These are phyloP conservation scores for Cataglyphis altisquamis DNA, from an alignment of 2,888 invertebrate genomes.

Conservation along the genomic window DNA sequence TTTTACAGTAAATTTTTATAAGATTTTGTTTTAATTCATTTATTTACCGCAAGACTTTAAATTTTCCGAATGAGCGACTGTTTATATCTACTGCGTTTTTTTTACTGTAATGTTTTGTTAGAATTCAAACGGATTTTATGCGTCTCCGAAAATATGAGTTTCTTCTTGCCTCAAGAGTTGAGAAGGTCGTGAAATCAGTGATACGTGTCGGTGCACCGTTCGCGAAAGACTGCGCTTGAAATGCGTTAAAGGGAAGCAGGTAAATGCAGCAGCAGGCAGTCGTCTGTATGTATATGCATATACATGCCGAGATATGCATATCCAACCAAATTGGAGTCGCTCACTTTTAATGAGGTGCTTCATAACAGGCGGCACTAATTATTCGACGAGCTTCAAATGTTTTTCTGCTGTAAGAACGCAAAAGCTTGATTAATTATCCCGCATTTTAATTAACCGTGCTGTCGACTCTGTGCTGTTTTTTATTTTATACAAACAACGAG, in stretches of 20 bases:
- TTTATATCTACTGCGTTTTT: background rate
- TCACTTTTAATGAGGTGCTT: slow-evolving; percentile 80
- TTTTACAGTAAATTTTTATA: background rate
- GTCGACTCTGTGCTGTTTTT: background rate
- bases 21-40: background rate
- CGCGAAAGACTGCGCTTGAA: slow-evolving; percentile 59
- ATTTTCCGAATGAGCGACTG: background rate
- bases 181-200: background rate
- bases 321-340: slow-evolving; percentile 20
- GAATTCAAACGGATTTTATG: background rate
- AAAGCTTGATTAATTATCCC: slow-evolving; percentile 7
- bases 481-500: background rate
- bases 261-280: slow-evolving; percentile 32
- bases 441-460: background rate
- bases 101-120: background rate
- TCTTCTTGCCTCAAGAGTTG: background rate
- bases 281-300: slow-evolving; percentile 37
- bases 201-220: slow-evolving; percentile 34
- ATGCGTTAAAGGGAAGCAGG: slow-evolving; percentile 58
- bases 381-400: slow-evolving; percentile 63
- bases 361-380: slow-evolving; percentile 78
- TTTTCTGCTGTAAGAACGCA: background rate
- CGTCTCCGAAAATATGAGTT: background rate
- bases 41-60: background rate
- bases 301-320: background rate